Evolutionary conservation across 23 tunicate species (phyloP), one percentile per base, ranked within the genome.

Genomic region (Corella eumyota): DNA sequence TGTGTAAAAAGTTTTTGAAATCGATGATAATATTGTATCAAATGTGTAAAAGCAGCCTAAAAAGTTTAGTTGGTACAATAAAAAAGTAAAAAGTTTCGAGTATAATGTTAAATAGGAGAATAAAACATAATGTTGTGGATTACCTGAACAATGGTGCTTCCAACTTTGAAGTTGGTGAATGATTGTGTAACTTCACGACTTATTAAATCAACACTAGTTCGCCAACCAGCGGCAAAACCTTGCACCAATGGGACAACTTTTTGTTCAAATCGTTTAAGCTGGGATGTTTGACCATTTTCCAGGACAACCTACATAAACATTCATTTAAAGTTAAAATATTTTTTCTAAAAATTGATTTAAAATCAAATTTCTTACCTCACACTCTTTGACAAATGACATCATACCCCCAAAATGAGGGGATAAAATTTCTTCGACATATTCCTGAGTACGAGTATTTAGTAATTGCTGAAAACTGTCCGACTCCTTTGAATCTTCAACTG

Each of bases 191-290:
- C 88, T 68, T 88, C 88, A 7, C 85, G 81, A 44, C 85, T 88
- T 1, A 88, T 78, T 2, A 67, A 33, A 32, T 88, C 88, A 17
- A 88, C 74, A 67, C 90, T 81, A 28, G 81, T 72, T 58, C 85
- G 78, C 96, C 96, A 88, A 20, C 85, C 85, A 2, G 86, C 78
- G 51, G 96, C 88, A 73, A 88, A 88, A 45, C 90, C 86, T 61
- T 73, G 86, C 6, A 88, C 88, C 55, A 88, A 50, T 0, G 88
- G 96, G 60, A 64, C 65, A 19, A 88, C 96, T 40, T 77, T 78
- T 19, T 78, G 75, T 45, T 88, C 81, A 46, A 60, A 70, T 1
- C 54, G 27, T 21, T 49, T 40, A 45, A 88, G 56, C 45, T 40
- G 52, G 60, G 79, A 88, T 0, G 75, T 60, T 33, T 77, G 85